These are phyloP conservation scores for Lithophane semibrunnea DNA, from an alignment of 2,888 invertebrate species.

Conservation along the genomic window DNA sequence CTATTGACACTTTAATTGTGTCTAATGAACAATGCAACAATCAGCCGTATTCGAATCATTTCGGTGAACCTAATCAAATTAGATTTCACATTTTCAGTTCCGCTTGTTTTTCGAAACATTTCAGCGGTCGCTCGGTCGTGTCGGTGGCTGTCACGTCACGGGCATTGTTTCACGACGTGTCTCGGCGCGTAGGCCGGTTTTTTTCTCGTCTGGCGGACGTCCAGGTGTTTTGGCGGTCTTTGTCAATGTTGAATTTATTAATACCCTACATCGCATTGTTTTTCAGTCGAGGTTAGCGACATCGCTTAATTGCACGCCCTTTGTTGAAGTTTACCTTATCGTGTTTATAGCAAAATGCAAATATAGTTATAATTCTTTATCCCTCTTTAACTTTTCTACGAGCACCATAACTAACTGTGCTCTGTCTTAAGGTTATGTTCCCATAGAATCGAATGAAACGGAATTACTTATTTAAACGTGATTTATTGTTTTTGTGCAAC, in stretches of 20 bases:
- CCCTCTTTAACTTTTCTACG: slow-evolving; percentile 34
- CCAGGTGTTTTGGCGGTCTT: slow-evolving; percentile 90
- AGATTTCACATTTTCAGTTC: slow-evolving; percentile 27
- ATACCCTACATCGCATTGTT: slow-evolving; percentile 82
- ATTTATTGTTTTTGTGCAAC: slow-evolving; percentile 14
- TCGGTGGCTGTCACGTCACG: slow-evolving; percentile 70
- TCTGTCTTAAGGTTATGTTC: slow-evolving; percentile 14
- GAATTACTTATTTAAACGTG: slow-evolving; percentile 12
- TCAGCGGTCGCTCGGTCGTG: slow-evolving; percentile 23
- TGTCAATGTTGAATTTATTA: slow-evolving; percentile 91
- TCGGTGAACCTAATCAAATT: background rate
- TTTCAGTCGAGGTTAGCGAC: slow-evolving; percentile 82
- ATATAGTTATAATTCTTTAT: slow-evolving; percentile 39
- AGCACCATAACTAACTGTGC: background rate
- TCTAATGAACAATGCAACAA: slow-evolving; percentile 18
- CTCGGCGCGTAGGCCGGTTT: slow-evolving; percentile 81
- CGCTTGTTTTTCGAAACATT: slow-evolving; percentile 42
- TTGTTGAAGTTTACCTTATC: slow-evolving; percentile 40
- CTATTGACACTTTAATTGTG: background rate
- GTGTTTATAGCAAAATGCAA: slow-evolving; percentile 43
- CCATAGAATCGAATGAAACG: slow-evolving; percentile 19
- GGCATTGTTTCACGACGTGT: slow-evolving; percentile 74
- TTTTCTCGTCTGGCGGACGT: slow-evolving; percentile 81
- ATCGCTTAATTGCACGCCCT: slow-evolving; percentile 65
- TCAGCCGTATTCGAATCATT: slow-evolving; percentile 21